Base-by-base conservation (phyloP, 2,888 invertebrate genomes). In the Nomada ferruginata region DNA sequence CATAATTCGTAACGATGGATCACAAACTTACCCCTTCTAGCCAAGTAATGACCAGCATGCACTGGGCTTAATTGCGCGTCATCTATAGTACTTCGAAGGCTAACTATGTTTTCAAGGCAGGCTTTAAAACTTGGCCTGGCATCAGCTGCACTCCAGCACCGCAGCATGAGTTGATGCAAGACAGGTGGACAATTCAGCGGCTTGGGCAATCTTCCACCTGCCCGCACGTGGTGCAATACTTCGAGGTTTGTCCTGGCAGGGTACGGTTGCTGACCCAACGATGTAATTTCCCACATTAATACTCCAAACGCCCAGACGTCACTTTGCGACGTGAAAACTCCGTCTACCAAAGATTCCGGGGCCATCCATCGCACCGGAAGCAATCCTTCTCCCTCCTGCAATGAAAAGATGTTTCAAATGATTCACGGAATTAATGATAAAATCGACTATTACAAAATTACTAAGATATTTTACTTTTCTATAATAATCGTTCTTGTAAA, bases 331-430 rank as follows among this genome's bases (percentile, higher is more conserved):
- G 99, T 98, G 93, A 99, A 99, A 0, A 99, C 97, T 0, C 99
- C 99, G 92, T 99, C 99, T 1, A 98, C 97, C 15, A 99, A 94
- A 36, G 98, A 98, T 94, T 99, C 99, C 1, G 99, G 99, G 0
- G 99, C 97, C 99, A 99, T 99, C 99, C 99, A 99, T 57, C 99
- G 95, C 0, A 99, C 98, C 1, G 99, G 99, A 69, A 99, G 94
- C 63, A 99, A 94, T 0, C 98, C 97, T 94, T 95, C 95, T 4
- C 93, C 93, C 83, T 93, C 93, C 93, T 93, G 36, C 2, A 70
- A 61, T 11, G 1, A 36, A 65, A 50, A 42, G 63, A 63, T 36
- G 66, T 52, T 65, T 29, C 47, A 44, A 69, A 50, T 52, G 53
- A 66, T 2, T 23, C 20, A n/a, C 18, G 26, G 47, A 18, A 10